Percentiles rank a stretch among this genome's conserved stretches.
phyloP scores from a whole-genome alignment of 2,113 vertebrate genomes.

The Ibidorhyncha struthersii region DNA sequence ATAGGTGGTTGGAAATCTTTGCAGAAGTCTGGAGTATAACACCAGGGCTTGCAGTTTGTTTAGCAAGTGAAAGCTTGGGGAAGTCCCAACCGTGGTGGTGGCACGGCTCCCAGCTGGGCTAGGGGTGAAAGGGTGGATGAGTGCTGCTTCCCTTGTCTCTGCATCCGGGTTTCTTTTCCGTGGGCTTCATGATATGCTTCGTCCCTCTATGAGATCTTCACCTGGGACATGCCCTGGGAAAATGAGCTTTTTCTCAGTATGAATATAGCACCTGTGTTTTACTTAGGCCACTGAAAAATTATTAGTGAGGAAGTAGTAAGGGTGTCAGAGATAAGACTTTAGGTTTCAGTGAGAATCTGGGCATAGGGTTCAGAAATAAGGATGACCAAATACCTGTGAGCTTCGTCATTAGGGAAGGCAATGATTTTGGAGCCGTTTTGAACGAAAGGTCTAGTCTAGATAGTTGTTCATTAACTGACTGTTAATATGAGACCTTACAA shows the following conservation, averaged over 20 bases:
- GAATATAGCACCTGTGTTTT: not conserved
- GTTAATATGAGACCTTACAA: constrained; percentile 25
- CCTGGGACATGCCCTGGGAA: not conserved
- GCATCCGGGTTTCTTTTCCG: not conserved
- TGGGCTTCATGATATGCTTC: not conserved
- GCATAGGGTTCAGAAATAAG: not conserved
- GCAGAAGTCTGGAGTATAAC: not conserved
- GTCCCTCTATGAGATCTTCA: not conserved
- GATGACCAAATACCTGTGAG: not conserved
- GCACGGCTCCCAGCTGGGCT: not conserved
- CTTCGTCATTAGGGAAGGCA: not conserved
- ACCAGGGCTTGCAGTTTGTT: not conserved
- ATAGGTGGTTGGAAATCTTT: not conserved
- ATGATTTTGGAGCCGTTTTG: not conserved
- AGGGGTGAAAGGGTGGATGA: not conserved
- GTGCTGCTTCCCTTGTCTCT: not conserved
- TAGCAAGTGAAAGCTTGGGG: not conserved
- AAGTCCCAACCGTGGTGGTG: no score
- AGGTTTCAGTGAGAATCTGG: not conserved
- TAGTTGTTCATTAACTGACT: not conserved
- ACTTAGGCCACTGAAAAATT: not conserved
- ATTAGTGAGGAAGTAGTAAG: not conserved
- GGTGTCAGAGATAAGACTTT: not conserved
- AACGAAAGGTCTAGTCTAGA: not conserved
- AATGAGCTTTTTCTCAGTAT: not conserved